These are phyloP conservation scores for Psilopsiagon aymara DNA, from an alignment of 2,113 vertebrate species.

Conservation along the genomic window DNA sequence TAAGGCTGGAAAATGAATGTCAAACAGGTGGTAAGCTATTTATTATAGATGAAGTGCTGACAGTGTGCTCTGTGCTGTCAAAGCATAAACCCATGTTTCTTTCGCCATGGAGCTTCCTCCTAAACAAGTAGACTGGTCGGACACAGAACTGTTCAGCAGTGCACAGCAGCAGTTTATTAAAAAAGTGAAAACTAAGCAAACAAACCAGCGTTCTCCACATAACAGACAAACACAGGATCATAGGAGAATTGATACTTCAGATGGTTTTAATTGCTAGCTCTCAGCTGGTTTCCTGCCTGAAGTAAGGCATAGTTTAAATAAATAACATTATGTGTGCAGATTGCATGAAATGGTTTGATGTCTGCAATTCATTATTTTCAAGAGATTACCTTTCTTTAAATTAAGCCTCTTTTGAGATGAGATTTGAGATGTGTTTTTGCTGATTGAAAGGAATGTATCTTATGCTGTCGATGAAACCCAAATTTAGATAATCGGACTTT, in stretches of 20 bases:
- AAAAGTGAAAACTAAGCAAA: constrained; percentile 20
- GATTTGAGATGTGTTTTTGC: not conserved
- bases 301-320: constrained; percentile 36
- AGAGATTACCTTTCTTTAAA: not conserved
- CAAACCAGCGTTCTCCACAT: not conserved
- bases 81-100: constrained; percentile 15
- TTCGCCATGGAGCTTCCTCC: constrained; percentile 13
- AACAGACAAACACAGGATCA: constrained; percentile 1
- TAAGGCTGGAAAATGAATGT: constrained; percentile 25
- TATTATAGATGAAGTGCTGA: constrained; percentile 59
- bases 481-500: not conserved
- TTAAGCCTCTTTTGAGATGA: not conserved
- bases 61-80: constrained; percentile 44
- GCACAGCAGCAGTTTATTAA: constrained; percentile 41
- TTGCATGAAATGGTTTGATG: not conserved
- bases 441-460: not conserved
- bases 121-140: constrained; percentile 33
- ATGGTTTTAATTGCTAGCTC: constrained; percentile 71
- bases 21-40: constrained; percentile 51
- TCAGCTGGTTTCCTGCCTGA: constrained; percentile 64
- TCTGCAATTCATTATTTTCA: not conserved
- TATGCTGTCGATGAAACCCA: not conserved
- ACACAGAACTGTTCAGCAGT: not conserved
- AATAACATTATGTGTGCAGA: not conserved
- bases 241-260: constrained; percentile 48